phyloP scores from a whole-genome alignment of 1,140 invertebrate species.

The Drosophila pachea region DNA sequence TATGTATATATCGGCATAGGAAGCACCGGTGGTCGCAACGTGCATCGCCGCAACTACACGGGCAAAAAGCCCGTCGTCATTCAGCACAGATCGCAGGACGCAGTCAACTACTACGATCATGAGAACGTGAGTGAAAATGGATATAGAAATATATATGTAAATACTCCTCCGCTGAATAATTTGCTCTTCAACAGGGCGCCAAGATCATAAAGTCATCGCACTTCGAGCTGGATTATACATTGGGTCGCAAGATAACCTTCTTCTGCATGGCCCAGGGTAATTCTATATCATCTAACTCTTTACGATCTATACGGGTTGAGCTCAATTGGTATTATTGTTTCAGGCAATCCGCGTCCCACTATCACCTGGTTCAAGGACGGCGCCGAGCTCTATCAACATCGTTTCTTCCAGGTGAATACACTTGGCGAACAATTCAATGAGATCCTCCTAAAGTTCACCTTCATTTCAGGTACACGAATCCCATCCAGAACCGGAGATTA shows the following conservation, averaged over 20 bases:
- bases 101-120: conserved; percentile 85
- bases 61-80: conserved; percentile 82
- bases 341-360: conserved; percentile 86
- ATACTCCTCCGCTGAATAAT: not conserved
- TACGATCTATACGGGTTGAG: not conserved
- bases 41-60: conserved; percentile 72
- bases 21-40: conserved; percentile 71
- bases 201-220: conserved; percentile 93
- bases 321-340: not conserved
- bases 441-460: not conserved
- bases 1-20: conserved; percentile 32
- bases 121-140: conserved; percentile 83
- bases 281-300: not conserved
- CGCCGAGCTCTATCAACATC: conserved; percentile 91
- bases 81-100: conserved; percentile 83
- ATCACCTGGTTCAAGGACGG: conserved; percentile 97
- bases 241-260: conserved; percentile 95
- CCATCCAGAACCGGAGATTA: conserved; percentile 86
- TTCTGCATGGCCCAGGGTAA: conserved; percentile 88
- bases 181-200: conserved; percentile 84
- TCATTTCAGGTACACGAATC: conserved; percentile 90
- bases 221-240: conserved; percentile 94
- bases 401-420: conserved; percentile 87
- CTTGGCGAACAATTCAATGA: no score
- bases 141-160: not conserved